These are phyloP conservation scores for Bettongia penicillata DNA, from an alignment of 2,113 vertebrate genomes.

Conservation along the genomic window DNA sequence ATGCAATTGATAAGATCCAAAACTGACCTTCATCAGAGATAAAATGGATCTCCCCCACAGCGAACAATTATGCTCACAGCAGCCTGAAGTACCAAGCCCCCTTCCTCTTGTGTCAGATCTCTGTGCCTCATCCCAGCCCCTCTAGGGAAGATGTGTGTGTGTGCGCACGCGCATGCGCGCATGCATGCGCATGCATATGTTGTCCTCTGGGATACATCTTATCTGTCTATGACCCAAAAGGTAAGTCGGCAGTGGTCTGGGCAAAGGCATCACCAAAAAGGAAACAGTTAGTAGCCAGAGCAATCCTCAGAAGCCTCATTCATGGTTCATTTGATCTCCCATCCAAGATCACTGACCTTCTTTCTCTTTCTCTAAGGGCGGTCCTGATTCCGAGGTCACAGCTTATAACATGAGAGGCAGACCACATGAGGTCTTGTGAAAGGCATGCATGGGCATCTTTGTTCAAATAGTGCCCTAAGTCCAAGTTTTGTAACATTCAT, in stretches of 20 bases:
- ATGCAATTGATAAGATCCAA: background rate
- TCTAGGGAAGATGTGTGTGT: background rate
- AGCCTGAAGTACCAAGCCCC: background rate
- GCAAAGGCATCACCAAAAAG: background rate
- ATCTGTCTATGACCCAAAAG: background rate
- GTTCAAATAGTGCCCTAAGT: constrained; percentile 43
- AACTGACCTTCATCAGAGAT: background rate
- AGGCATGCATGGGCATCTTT: constrained; percentile 68
- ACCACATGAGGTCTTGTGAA: constrained; percentile 34
- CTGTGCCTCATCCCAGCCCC: too few relatives aligned
- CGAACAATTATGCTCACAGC: background rate
- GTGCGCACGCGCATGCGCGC: too few relatives aligned
- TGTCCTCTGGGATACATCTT: background rate
- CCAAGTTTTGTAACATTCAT: constrained; percentile 23
- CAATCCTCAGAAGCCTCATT: background rate
- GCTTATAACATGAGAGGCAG: background rate
- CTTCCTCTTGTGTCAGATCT: background rate
- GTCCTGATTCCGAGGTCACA: background rate
- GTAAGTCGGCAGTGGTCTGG: background rate
- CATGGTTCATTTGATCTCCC: background rate
- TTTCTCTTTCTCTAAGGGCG: background rate
- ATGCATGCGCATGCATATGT: too few relatives aligned
- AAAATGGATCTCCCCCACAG: background rate
- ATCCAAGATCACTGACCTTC: background rate
- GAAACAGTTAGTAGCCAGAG: background rate